phyloP scores from a whole-genome alignment of 1,140 invertebrate genomes.

The Seison nebaliae region DNA sequence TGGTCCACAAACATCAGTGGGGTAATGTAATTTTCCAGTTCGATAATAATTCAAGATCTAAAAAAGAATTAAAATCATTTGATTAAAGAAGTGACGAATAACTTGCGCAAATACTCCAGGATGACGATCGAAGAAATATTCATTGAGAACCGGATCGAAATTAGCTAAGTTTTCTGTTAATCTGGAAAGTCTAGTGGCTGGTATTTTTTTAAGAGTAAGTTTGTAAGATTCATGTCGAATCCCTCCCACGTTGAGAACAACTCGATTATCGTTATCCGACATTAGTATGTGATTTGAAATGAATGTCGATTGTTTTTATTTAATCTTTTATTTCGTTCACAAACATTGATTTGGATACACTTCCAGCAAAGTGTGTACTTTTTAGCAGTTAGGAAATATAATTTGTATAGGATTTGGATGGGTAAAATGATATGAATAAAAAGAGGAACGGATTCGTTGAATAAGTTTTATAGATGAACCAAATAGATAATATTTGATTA shows the following conservation, averaged over 20 bases:
- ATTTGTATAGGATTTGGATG: too few species aligned
- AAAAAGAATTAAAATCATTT: slow-evolving; percentile 23
- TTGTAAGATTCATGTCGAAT: slow-evolving; percentile 14
- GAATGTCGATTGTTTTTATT: too few species aligned
- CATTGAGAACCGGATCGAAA: slow-evolving; percentile 19
- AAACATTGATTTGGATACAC: too few species aligned
- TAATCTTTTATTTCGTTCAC: too few species aligned
- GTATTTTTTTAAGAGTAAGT: slow-evolving; percentile 19
- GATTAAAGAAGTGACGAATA: slow-evolving; percentile 23
- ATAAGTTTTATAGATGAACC: too few species aligned
- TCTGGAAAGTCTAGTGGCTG: slow-evolving; percentile 24
- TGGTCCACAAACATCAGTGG: slow-evolving; percentile 25
- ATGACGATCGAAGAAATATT: slow-evolving; percentile 28
- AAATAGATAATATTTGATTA: too few species aligned
- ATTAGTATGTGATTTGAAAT: too few species aligned
- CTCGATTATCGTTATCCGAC: slow-evolving; percentile 8
- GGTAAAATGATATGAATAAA: too few species aligned
- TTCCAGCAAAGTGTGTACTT: too few species aligned
- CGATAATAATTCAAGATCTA: slow-evolving; percentile 27
- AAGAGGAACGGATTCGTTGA: too few species aligned
- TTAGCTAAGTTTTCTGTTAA: slow-evolving; percentile 19
- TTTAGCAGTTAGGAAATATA: too few species aligned
- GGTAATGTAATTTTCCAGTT: slow-evolving; percentile 22
- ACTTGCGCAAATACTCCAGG: slow-evolving; percentile 24
- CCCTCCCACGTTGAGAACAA: slow-evolving; percentile 16